Base-by-base conservation (phyloP, 2,888 invertebrate species). In the Caenorhabditis wallacei region DNA sequence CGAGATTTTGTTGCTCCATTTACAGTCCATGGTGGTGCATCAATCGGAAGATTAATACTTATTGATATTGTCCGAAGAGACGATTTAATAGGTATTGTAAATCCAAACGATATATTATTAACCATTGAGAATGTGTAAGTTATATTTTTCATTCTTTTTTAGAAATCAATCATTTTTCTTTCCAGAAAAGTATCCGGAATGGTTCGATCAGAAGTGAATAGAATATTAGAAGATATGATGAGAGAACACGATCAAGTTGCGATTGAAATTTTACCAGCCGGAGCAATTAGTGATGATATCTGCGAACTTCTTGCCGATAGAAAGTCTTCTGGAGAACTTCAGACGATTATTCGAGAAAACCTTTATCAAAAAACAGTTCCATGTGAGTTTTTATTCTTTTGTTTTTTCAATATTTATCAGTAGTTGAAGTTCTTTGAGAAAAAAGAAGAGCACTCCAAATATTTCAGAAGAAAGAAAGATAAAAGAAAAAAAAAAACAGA, bases 271-370 rank as follows among this genome's bases (percentile, higher is more conserved):
- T 40, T 88, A 16, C 84, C 88, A 37, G 84, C 85, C 7, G 87
- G 88, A 76, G 66, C 63, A 4, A 79, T 90, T 5, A 83, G 88
- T 4, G 84, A 85, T 40, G 89, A 90, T 51, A 85, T 90, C 7
- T 82, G 87, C 37, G 87, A 89, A 66, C 76, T 90, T 30, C 79
- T 90, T 8, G 82, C 85, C 2, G 89, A 90, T 64, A 82, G 85
- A 48, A 74, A 80, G 8, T 85, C 78, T 48, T 68, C 84, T 4
- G 59, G 63, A 43, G 94, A 94, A 82, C 93, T 94, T 56, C 94
- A 95, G 91, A 94, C 94, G 84, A 94, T 94, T n/a, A 94, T 95
- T 76, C 92, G 94, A 74, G 94, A 95, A 90, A 95, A 95, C 91
- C 92, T 94, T 72, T 94, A 94, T 91, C 92, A 94, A 87, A 92